A percentile compares a stretch with the other conserved stretches of the same genome.
These are phyloP conservation scores for Agrotis exclamationis DNA, from an alignment of 2,888 invertebrate genomes.

Conservation along the genomic window DNA sequence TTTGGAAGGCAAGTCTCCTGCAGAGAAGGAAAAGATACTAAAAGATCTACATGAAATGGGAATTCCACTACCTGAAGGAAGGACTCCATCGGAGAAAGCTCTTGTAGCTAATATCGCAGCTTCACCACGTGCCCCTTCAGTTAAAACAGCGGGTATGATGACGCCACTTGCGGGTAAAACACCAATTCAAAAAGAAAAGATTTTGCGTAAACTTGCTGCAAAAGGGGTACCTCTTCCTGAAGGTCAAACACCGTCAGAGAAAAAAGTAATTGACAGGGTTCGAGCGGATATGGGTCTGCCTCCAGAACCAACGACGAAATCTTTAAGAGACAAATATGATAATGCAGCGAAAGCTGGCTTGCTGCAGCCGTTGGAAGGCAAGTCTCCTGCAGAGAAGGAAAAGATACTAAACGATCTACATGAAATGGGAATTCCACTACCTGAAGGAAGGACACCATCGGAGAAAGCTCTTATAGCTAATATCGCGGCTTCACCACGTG, in stretches of 20 bases:
- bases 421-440: conserved; percentile 62
- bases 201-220: not conserved
- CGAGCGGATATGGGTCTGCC: not conserved
- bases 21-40: conserved; percentile 67
- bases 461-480: conserved; percentile 37
- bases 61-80: conserved; percentile 61
- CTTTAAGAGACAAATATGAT: not conserved
- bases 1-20: conserved; percentile 67
- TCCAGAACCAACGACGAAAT: not conserved
- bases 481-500: no score
- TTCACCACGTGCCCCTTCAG: not conserved
- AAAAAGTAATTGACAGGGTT: not conserved
- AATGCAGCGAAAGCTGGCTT: conserved; percentile 49
- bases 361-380: conserved; percentile 57
- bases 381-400: conserved; percentile 62
- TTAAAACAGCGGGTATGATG: no score
- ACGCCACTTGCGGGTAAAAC: no score
- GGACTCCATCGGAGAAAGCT: conserved; percentile 67
- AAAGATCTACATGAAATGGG: conserved; percentile 48
- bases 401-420: conserved; percentile 57
- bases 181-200: no score
- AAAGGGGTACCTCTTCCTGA: not conserved
- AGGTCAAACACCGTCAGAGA: not conserved
- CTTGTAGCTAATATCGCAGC: conserved; percentile 35
- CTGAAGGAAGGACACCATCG: conserved; percentile 67